Conservation (phyloP, 1,140 invertebrate species). For the Dreissena polymorpha region DNA sequence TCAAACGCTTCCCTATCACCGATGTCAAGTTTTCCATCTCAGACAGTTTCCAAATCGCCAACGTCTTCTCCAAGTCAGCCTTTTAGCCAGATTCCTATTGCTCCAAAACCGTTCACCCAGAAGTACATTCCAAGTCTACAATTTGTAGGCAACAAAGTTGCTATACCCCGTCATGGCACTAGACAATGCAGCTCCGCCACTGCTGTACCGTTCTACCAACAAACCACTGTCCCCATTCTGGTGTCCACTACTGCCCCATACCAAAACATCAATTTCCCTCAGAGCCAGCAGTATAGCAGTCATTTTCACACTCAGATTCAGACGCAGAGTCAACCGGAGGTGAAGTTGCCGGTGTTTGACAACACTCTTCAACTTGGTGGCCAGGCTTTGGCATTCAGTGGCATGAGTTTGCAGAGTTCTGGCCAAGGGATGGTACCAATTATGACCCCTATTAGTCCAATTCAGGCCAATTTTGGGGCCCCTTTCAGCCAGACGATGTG, state of each 20-base stretch:
- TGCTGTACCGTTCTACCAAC: not conserved
- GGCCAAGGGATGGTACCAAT: not conserved
- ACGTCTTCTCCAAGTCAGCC: no score
- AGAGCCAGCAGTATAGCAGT: not conserved
- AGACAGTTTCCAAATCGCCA: no score
- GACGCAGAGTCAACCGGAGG: slow-evolving; percentile 8
- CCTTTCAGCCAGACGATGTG: not conserved
- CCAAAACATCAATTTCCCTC: slow-evolving; percentile 14
- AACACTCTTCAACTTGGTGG: not conserved
- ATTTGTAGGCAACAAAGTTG: not conserved
- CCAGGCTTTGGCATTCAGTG: not conserved
- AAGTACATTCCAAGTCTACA: not conserved
- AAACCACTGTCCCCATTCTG: not conserved
- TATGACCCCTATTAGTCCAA: not conserved
- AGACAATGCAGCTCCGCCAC: not conserved
- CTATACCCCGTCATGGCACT: not conserved
- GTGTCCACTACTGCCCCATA: slow-evolving; percentile 3
- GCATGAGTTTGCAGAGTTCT: not conserved
- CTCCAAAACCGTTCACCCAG: no score
- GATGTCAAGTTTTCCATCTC: no score
- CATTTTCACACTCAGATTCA: not conserved
- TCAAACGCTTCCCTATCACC: no score
- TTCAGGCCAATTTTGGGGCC: not conserved
- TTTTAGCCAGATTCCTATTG: no score
- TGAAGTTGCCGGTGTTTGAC: not conserved